Base-by-base conservation (phyloP, 1,140 invertebrate species). In the Eueides isabella region DNA sequence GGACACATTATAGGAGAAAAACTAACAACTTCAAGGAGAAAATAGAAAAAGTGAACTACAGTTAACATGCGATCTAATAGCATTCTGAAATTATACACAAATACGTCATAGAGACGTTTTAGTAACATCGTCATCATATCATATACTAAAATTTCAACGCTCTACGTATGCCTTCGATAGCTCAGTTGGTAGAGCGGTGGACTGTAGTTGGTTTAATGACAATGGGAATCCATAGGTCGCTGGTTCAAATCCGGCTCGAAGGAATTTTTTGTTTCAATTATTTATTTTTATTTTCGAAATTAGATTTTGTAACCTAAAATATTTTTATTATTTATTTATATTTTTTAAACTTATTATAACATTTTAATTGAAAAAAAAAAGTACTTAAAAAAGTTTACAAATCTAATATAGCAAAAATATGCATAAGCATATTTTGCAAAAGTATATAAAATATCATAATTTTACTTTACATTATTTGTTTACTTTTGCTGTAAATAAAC, bases 121-220 rank as follows among this genome's bases (percentile, higher is more conserved):
- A 11, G 3, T 3, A 4, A 26, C 19, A 55, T 26, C 5, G n/a
- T 48, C 7, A n/a, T n/a, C n/a, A n/a, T n/a, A n/a, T n/a, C n/a
- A n/a, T n/a, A n/a, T 44, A 44, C 23, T 55, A 0, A 11, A 55
- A 23, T 55, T 23, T 26, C n/a, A n/a, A 55, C 0, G 0, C 7
- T 12, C 9, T 26, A 26, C 2, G 1, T 29, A 16, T 28, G 16
- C 89, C 89, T 92, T 91, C 89, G 89, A 90, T 93, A 92, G 90
- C 91, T 92, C 90, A 91, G 90, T 91, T 93, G 91, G 90, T 92
- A 93, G 91, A 93, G 90, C 89, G 90, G 88, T 92, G 89, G 88
- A 93, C 87, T 91, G 91, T 92, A 91, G 90, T 68, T 79, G 87
- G 65, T 71, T n/a, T 4, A 55, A 55, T 1, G 1, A 26, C 23